Percentiles rank a stretch among this genome's conserved stretches.
Evolutionary conservation across 2,888 invertebrate genomes (phyloP).

Genomic region (Agriotes lineatus): DNA sequence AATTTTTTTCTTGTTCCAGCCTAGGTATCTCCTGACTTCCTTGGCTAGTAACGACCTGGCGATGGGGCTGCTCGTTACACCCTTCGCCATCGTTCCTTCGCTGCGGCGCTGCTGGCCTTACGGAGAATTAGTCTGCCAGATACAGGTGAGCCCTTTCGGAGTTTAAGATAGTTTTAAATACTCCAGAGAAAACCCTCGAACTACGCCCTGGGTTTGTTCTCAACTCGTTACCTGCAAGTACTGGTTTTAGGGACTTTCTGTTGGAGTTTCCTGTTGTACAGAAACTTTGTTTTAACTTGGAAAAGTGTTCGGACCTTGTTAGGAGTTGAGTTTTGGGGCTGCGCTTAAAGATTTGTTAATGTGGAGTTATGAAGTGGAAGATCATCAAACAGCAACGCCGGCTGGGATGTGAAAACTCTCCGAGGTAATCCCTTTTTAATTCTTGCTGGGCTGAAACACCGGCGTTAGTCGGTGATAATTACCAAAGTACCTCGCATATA

Average conservation of each 20-base stretch:
- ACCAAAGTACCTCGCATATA: slow-evolving; percentile 18
- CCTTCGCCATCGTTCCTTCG: slow-evolving; percentile 86
- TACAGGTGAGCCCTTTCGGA: slow-evolving; percentile 77
- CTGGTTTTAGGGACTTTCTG: neutral
- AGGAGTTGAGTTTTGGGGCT: no score
- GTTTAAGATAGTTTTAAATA: slow-evolving; percentile 12
- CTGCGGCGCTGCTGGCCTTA: slow-evolving; percentile 92
- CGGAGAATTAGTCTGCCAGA: slow-evolving; percentile 90
- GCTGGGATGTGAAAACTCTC: slow-evolving; percentile 1
- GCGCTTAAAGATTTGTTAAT: no score
- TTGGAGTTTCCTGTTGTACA: neutral
- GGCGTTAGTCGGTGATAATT: slow-evolving; percentile 20
- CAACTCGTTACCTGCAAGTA: slow-evolving; percentile 1
- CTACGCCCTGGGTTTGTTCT: slow-evolving; percentile 10
- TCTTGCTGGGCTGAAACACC: neutral
- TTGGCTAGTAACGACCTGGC: slow-evolving; percentile 89
- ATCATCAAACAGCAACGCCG: no score
- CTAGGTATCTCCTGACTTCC: slow-evolving; percentile 87
- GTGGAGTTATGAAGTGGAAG: no score
- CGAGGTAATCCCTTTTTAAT: slow-evolving; percentile 18
- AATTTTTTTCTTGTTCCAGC: slow-evolving; percentile 68
- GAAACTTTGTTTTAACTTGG: neutral
- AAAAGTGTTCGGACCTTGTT: neutral
- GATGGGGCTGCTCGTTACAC: slow-evolving; percentile 87
- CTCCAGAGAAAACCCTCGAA: neutral